Evolutionary conservation across 1,140 invertebrate species (phyloP).

Genomic region (Andricus grossulariae): DNA sequence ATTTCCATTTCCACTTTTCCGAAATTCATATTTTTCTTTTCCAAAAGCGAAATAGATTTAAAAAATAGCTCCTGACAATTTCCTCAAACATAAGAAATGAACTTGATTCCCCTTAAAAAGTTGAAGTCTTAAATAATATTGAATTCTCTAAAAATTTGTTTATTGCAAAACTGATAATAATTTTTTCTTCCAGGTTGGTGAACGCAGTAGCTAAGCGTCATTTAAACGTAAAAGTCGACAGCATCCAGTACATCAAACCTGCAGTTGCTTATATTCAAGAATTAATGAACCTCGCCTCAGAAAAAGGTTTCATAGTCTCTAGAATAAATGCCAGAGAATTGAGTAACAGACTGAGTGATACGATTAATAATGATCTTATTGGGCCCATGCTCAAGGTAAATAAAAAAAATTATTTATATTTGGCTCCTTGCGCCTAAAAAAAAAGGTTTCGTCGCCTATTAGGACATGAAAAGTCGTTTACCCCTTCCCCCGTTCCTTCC

Average conservation of each 20-base stretch:
- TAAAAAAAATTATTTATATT: not conserved
- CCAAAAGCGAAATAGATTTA: too few relatives aligned
- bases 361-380: constrained; percentile 87
- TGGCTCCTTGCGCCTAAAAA: too few relatives aligned
- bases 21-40: too few relatives aligned
- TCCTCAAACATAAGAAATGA: too few relatives aligned
- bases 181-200: constrained; percentile 69
- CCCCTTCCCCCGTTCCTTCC: too few relatives aligned
- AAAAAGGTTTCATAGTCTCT: constrained; percentile 79
- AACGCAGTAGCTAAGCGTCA: constrained; percentile 83
- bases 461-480: too few relatives aligned
- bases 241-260: constrained; percentile 84
- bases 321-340: constrained; percentile 80
- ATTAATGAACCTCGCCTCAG: constrained; percentile 81
- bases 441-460: too few relatives aligned
- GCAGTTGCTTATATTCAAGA: constrained; percentile 84
- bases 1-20: too few relatives aligned
- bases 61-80: too few relatives aligned
- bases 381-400: constrained; percentile 83
- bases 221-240: constrained; percentile 83
- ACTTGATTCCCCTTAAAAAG: not conserved
- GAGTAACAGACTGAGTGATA: constrained; percentile 85
- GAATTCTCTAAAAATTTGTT: not conserved
- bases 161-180: constrained; percentile 4
- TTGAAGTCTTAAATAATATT: not conserved